Conservation (phyloP, 2,888 invertebrate genomes). For the Malthinus seriepunctatus region DNA sequence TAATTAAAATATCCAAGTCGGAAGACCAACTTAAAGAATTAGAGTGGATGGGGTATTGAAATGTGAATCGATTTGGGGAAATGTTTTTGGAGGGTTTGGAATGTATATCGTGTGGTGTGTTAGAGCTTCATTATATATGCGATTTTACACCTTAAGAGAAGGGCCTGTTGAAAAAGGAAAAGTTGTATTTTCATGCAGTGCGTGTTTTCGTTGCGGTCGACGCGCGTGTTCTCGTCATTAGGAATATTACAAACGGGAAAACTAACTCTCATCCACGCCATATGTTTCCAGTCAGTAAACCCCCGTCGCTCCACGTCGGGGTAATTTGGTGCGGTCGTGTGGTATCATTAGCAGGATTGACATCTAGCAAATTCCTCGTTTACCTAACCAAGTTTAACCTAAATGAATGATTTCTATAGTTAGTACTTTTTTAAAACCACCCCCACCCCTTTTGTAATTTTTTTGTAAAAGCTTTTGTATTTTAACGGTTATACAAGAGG, state of each 20-base stretch:
- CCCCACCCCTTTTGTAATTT: conserved; percentile 7
- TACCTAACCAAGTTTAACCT: conserved; percentile 42
- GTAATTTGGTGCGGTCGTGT: conserved; percentile 56
- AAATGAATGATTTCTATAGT: conserved; percentile 25
- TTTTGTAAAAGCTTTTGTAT: conserved; percentile 10
- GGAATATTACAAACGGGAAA: conserved; percentile 59
- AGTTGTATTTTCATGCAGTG: conserved; percentile 55
- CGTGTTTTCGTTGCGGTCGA: conserved; percentile 43
- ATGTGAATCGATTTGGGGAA: conserved; percentile 32
- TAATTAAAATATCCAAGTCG: no score
- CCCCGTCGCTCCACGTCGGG: conserved; percentile 35
- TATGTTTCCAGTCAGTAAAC: conserved; percentile 51
- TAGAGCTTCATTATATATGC: conserved; percentile 33
- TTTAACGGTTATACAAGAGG: conserved; percentile 28
- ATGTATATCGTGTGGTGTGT: conserved; percentile 20
- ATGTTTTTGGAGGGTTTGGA: conserved; percentile 6
- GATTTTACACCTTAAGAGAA: conserved; percentile 23
- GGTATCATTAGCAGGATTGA: conserved; percentile 59
- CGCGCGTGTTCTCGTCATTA: conserved; percentile 56
- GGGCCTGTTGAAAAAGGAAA: conserved; percentile 36
- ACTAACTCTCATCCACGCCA: conserved; percentile 55
- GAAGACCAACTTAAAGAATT: no score
- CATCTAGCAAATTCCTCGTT: conserved; percentile 51
- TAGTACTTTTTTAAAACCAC: conserved; percentile 14
- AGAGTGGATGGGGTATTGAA: not conserved